phyloP scores from a whole-genome alignment of 2,888 invertebrate genomes.

The Gymnocheta viridis region DNA sequence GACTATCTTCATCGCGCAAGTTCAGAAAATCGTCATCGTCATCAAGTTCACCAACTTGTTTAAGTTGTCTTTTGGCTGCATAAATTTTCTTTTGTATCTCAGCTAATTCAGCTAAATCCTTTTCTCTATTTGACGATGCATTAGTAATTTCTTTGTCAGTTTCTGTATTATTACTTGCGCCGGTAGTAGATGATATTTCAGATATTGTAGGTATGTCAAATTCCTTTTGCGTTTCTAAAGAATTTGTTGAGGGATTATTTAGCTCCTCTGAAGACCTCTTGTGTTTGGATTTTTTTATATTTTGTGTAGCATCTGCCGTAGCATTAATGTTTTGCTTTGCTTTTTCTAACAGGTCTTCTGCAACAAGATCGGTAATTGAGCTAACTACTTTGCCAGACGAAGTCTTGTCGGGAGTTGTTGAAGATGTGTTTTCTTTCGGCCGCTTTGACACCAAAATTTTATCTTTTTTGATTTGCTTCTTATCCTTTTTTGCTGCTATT shows the following conservation, averaged over 20 bases:
- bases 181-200: slow-evolving; percentile 80
- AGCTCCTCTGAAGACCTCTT: slow-evolving; percentile 69
- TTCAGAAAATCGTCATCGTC: slow-evolving; percentile 85
- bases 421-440: slow-evolving; percentile 48
- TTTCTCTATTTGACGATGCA: slow-evolving; percentile 76
- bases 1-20: slow-evolving; percentile 85
- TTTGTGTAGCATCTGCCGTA: slow-evolving; percentile 74
- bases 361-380: slow-evolving; percentile 86
- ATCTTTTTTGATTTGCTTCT: slow-evolving; percentile 74
- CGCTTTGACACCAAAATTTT: slow-evolving; percentile 72
- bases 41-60: slow-evolving; percentile 82
- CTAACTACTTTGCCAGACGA: slow-evolving; percentile 69
- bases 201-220: slow-evolving; percentile 83
- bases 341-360: slow-evolving; percentile 84
- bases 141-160: neutral
- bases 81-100: slow-evolving; percentile 86
- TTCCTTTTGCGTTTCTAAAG: slow-evolving; percentile 75
- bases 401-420: slow-evolving; percentile 65
- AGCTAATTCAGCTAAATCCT: slow-evolving; percentile 83
- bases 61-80: slow-evolving; percentile 83
- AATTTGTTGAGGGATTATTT: slow-evolving; percentile 47
- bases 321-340: slow-evolving; percentile 79
- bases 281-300: slow-evolving; percentile 77
- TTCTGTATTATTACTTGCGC: slow-evolving; percentile 39
- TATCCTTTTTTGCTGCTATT: slow-evolving; percentile 72